These are phyloP conservation scores for Paedocypris micromegethes DNA, from an alignment of 2,797 vertebrate species.

Conservation along the genomic window DNA sequence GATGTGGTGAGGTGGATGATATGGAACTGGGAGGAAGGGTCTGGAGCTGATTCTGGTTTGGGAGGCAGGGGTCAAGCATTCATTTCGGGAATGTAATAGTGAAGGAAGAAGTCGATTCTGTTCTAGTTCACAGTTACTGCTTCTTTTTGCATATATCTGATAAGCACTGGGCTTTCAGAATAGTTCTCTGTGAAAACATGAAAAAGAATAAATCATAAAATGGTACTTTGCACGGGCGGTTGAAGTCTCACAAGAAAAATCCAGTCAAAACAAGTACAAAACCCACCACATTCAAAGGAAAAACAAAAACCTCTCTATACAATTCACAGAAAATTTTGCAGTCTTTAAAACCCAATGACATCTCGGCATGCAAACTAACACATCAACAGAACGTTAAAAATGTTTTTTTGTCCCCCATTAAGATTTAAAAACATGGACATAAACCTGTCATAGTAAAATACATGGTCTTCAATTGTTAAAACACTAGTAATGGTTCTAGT, in stretches of 20 bases:
- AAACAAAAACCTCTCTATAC: slow-evolving; percentile 50
- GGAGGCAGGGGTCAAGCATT: slow-evolving; percentile 28
- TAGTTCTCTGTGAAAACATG: slow-evolving; percentile 70
- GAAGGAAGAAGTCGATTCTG: slow-evolving; percentile 46
- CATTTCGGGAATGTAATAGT: slow-evolving; percentile 36
- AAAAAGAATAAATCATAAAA: slow-evolving; percentile 55
- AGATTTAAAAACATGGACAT: slow-evolving; percentile 64
- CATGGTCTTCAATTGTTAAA: slow-evolving; percentile 42
- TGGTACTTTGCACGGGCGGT: slow-evolving; percentile 47
- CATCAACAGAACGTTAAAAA: no score
- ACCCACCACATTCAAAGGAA: slow-evolving; percentile 46
- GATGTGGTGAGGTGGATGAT: slow-evolving; percentile 8
- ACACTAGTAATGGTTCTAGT: slow-evolving; percentile 53
- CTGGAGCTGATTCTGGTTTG: slow-evolving; percentile 12
- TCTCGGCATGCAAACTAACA: slow-evolving; percentile 66
- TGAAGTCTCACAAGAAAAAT: slow-evolving; percentile 46
- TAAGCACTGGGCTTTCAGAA: slow-evolving; percentile 70
- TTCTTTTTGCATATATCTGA: slow-evolving; percentile 78
- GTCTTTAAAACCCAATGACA: slow-evolving; percentile 63
- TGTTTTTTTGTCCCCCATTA: no score
- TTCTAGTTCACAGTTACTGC: slow-evolving; percentile 75
- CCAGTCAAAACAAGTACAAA: slow-evolving; percentile 59
- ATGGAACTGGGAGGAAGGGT: slow-evolving; percentile 6
- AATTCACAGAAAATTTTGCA: slow-evolving; percentile 63
- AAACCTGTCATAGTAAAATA: slow-evolving; percentile 58